Conservation (phyloP, 53 echinoderm and acorn worm genomes). For the Patiria pectinifera region DNA sequence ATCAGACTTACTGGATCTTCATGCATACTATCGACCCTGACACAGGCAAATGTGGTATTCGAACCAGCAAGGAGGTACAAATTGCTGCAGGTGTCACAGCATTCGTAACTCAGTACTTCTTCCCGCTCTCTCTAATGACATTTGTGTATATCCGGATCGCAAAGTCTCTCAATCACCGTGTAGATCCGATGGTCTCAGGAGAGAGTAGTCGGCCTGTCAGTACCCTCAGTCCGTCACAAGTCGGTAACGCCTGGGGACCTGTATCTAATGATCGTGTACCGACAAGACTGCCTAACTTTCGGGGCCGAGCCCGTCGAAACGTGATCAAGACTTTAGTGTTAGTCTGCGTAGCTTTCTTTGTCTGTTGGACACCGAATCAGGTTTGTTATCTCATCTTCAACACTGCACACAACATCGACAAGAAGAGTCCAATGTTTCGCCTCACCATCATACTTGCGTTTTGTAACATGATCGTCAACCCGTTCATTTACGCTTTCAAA, state of each 20-base stretch:
- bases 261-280: neutral
- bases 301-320: slow-evolving; percentile 31
- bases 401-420: slow-evolving; percentile 9
- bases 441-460: slow-evolving; percentile 27
- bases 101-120: slow-evolving; percentile 30
- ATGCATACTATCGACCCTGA: neutral
- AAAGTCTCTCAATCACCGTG: neutral
- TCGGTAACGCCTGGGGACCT: neutral
- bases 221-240: neutral
- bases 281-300: neutral
- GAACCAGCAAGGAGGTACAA: slow-evolving; percentile 12
- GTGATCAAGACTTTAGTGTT: slow-evolving; percentile 53
- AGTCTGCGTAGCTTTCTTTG: slow-evolving; percentile 30
- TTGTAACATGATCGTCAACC: slow-evolving; percentile 53
- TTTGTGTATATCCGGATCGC: slow-evolving; percentile 42
- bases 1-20: slow-evolving; percentile 31
- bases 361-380: slow-evolving; percentile 55
- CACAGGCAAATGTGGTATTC: slow-evolving; percentile 1
- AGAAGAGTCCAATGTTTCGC: slow-evolving; percentile 4
- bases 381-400: slow-evolving; percentile 46
- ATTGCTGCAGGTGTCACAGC: neutral
- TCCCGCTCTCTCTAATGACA: slow-evolving; percentile 43
- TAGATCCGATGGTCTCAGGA: neutral
- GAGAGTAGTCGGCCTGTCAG: neutral
- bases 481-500: slow-evolving; percentile 58